These are phyloP conservation scores for Mellilla xanthometata DNA, from an alignment of 2,888 invertebrate genomes.

Conservation along the genomic window DNA sequence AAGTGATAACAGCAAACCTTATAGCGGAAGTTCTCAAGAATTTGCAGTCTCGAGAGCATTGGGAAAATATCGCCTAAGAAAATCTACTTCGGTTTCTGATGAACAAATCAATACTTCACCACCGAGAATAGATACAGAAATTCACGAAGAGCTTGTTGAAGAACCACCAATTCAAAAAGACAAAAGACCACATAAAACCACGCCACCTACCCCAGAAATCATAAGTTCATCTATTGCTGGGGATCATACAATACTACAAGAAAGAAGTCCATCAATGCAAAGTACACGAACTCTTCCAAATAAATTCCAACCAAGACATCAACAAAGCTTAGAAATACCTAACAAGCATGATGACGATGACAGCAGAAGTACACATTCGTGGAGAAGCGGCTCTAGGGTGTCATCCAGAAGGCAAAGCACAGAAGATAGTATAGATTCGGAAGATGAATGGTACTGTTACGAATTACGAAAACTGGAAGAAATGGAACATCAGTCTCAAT, in stretches of 20 bases:
- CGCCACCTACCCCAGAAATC: conserved; percentile 64
- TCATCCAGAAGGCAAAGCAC: conserved; percentile 95
- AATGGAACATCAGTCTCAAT: conserved; percentile 88
- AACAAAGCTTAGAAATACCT: conserved; percentile 91
- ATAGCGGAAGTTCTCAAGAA: conserved; percentile 88
- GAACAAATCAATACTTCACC: conserved; percentile 84
- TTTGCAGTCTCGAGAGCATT: conserved; percentile 92
- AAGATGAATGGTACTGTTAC: conserved; percentile 96
- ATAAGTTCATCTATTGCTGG: conserved; percentile 65
- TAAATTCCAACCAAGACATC: conserved; percentile 86
- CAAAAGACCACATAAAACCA: conserved; percentile 50
- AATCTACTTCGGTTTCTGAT: conserved; percentile 87
- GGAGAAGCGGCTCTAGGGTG: conserved; percentile 92
- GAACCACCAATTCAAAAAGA: conserved; percentile 51
- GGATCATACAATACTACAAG: conserved; percentile 76
- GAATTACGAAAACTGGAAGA: conserved; percentile 93
- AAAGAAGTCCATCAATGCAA: conserved; percentile 86
- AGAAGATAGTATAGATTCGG: conserved; percentile 95
- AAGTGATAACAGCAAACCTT: conserved; percentile 78
- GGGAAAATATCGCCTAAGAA: conserved; percentile 89
- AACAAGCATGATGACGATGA: conserved; percentile 91
- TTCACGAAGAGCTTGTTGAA: conserved; percentile 48
- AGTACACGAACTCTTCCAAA: conserved; percentile 82
- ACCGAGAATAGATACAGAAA: conserved; percentile 56
- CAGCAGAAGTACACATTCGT: conserved; percentile 93